Base-by-base conservation (phyloP, 2,888 invertebrate species). In the Thyatira batis region DNA sequence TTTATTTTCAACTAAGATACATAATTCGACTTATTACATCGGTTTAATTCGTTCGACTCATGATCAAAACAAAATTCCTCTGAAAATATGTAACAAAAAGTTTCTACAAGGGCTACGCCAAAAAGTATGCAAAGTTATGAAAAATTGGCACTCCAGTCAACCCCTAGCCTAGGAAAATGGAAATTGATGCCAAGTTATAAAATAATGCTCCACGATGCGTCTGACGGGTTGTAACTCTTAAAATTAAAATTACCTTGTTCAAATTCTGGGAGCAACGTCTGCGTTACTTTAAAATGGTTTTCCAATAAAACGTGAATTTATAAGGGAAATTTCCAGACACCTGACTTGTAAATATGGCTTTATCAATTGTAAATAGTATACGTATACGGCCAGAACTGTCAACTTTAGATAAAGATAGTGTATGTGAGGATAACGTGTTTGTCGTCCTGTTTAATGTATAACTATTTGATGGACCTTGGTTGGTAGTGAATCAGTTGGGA, bases 301-400 rank as follows among this genome's bases (percentile, higher is more conserved):
- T 13, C 39, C 39, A 39, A 17, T 39, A 17, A 39, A 39, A 27
- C 27, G 27, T 27, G 17, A 13, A 27, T 20, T n/a, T 57, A 54
- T 33, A 55, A 58, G 66, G 76, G 58, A 65, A 77, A 70, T 71
- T 76, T 77, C 71, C 76, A 73, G 67, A 58, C 61, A 55, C 56
- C 51, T 55, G 62, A 57, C 52, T 52, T 53, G 72, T 67, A 75
- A 73, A 75, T 69, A 75, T 52, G 53, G 65, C 17, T 48, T 76
- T 76, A 76, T 76, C 76, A 63, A 55, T 53, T 55, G 63, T 68
- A 76, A 76, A 73, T 59, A 67, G 39, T 57, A 64, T 54, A 64
- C 57, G 61, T 60, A 61, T 57, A 63, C 61, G 67, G 66, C 65
- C 64, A 50, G 55, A 59, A 63, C 67, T 65, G 63, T 64, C 71